These are phyloP conservation scores for Euborellia annulipes DNA, from an alignment of 1,140 invertebrate genomes.

Conservation along the genomic window DNA sequence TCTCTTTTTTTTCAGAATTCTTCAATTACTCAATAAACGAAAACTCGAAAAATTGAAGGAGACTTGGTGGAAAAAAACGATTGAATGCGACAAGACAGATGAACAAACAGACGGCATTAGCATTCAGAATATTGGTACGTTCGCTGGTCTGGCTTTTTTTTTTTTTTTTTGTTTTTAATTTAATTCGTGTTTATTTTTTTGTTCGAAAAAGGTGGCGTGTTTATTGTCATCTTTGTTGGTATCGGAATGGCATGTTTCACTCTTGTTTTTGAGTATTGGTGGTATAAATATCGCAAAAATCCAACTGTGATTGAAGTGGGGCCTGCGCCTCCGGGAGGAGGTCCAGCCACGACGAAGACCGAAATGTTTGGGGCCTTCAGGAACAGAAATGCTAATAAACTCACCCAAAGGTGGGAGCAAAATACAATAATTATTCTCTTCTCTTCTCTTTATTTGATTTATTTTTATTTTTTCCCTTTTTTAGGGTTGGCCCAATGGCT, in stretches of 20 bases:
- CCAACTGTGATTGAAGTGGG: conserved; percentile 38
- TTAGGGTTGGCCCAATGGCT: no score
- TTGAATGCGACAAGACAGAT: conserved; percentile 67
- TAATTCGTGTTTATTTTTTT: neutral
- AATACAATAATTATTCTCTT: no score
- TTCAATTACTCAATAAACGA: conserved; percentile 81
- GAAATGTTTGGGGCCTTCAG: conserved; percentile 8
- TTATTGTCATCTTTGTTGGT: conserved; percentile 89
- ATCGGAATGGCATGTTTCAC: conserved; percentile 83
- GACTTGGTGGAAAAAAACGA: conserved; percentile 80
- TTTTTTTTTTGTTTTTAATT: no score
- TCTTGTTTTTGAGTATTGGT: conserved; percentile 88
- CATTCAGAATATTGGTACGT: conserved; percentile 81
- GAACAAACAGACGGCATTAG: conserved; percentile 92
- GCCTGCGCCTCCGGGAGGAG: conserved; percentile 20
- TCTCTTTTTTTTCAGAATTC: conserved; percentile 45
- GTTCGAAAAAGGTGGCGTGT: conserved; percentile 58
- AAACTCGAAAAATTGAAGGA: conserved; percentile 86
- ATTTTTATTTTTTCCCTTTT: no score
- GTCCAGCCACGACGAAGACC: no score
- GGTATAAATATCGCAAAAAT: conserved; percentile 57
- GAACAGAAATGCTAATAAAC: no score
- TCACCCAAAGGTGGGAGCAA: no score
- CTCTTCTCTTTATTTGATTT: no score
- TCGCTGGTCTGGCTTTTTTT: no score